phyloP scores from a whole-genome alignment of 1,140 invertebrate species.

The Drosophila nigrodunni region DNA sequence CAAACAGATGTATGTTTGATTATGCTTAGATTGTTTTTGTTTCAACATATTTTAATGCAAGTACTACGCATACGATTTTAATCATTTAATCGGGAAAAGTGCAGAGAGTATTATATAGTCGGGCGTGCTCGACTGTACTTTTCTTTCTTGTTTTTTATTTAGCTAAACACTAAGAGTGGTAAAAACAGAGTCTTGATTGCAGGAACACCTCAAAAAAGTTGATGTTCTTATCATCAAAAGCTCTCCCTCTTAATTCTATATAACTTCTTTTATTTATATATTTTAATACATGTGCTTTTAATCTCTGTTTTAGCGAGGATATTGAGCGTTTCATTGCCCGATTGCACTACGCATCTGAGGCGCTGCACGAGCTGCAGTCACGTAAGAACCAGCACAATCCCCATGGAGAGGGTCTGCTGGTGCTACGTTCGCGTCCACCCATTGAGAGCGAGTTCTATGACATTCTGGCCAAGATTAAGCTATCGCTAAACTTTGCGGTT shows the following conservation, averaged over 20 bases:
- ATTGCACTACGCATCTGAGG: constrained; percentile 78
- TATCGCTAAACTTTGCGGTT: constrained; percentile 68
- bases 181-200: no score
- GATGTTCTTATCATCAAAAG: no score
- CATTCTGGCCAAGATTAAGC: constrained; percentile 74
- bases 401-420: constrained; percentile 72
- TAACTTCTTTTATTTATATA: neutral
- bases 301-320: constrained; percentile 53
- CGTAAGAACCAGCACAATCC: constrained; percentile 75
- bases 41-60: no score
- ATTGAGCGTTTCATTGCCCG: constrained; percentile 76
- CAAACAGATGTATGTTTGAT: no score
- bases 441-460: constrained; percentile 77
- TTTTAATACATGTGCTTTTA: neutral
- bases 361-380: constrained; percentile 67
- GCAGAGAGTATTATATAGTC: no score
- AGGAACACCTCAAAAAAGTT: no score
- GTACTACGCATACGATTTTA: no score
- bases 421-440: constrained; percentile 73
- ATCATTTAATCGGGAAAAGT: no score
- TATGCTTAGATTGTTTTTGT: no score
- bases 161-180: neutral
- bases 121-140: no score
- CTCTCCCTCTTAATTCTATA: no score
- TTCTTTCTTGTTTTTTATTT: no score